Conservation (phyloP, 1,140 invertebrate species). For the Palaemon carinicauda region DNA sequence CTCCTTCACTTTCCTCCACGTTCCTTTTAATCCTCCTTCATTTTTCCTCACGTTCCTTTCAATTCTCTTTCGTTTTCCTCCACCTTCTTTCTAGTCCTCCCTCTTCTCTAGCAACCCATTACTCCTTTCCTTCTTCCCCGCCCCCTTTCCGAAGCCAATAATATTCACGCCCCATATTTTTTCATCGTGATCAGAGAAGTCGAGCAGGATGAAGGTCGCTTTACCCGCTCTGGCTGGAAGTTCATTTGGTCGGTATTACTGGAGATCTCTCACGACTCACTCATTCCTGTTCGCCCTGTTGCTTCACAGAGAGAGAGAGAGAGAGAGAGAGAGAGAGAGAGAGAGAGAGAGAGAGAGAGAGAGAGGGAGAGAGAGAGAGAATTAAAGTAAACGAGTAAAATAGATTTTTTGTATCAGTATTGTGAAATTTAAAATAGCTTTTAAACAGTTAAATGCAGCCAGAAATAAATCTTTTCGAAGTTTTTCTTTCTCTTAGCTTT, state of each 20-base stretch:
- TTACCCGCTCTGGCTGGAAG: background rate
- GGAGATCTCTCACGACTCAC: slow-evolving; percentile 30
- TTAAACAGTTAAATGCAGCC: no score
- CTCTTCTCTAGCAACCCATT: background rate
- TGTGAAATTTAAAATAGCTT: background rate
- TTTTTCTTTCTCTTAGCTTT: no score
- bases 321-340: background rate
- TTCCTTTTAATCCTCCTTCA: background rate
- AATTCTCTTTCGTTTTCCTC: background rate
- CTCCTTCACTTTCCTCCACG: background rate
- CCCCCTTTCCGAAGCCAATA: slow-evolving; percentile 18
- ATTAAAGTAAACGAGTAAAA: background rate
- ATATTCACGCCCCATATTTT: slow-evolving; percentile 55
- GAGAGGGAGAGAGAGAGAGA: background rate
- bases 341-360: background rate
- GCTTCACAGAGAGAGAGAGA: background rate
- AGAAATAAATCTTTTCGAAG: no score
- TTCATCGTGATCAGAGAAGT: slow-evolving; percentile 42
- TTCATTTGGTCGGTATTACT: slow-evolving; percentile 49
- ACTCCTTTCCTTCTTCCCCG: background rate
- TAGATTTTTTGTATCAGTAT: background rate
- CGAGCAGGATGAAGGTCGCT: slow-evolving; percentile 22
- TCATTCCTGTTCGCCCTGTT: slow-evolving; percentile 47
- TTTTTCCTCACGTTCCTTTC: background rate
- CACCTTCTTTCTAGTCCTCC: background rate